Evolutionary conservation across 2,113 vertebrate species (phyloP).

Genomic region (Chinchilla lanigera): DNA sequence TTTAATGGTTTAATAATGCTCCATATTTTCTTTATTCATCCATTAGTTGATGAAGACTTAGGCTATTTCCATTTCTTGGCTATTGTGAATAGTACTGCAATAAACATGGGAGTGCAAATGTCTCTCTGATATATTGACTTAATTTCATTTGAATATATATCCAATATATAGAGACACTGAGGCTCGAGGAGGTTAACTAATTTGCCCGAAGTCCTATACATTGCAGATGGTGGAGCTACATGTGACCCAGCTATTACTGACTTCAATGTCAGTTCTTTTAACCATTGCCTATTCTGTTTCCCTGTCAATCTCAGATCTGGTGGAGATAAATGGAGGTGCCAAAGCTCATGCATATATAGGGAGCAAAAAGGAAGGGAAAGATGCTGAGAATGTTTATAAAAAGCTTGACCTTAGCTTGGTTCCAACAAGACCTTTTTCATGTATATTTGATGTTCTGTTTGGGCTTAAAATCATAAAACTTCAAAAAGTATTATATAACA

Average conservation of each 20-base stretch:
- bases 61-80: not conserved
- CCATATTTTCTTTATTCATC: not conserved
- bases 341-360: not conserved
- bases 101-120: not conserved
- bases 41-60: not conserved
- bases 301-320: not conserved
- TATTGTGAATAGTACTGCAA: not conserved
- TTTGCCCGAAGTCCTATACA: not conserved
- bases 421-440: not conserved
- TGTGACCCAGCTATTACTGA: not conserved
- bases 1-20: not conserved
- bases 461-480: constrained; percentile 25
- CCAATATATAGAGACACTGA: not conserved
- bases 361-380: not conserved
- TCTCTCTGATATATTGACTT: not conserved
- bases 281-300: not conserved
- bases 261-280: constrained; percentile 4
- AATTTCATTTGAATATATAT: not conserved
- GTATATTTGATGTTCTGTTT: not conserved
- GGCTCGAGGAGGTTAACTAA: not conserved
- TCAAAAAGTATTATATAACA: not conserved
- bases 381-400: not conserved
- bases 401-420: not conserved
- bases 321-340: not conserved
- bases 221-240: not conserved